Evolutionary conservation across 2,797 vertebrate species (phyloP).

Genomic region (Diplodus puntazzo): DNA sequence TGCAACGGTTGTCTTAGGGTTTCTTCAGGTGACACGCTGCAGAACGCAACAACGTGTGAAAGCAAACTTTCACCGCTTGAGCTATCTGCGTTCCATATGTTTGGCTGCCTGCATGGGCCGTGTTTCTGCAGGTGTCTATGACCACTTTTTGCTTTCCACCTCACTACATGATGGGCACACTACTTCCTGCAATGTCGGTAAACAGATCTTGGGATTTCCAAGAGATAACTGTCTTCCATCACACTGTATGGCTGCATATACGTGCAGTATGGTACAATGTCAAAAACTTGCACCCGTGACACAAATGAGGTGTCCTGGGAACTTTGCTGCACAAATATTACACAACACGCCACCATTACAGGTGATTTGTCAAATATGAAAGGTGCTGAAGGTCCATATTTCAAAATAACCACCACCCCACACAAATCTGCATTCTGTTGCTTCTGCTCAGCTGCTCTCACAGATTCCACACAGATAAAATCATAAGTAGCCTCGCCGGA

Average conservation of each 20-base stretch:
- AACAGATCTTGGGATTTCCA: too few relatives aligned
- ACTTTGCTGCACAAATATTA: background rate
- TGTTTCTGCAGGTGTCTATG: too few relatives aligned
- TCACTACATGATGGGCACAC: too few relatives aligned
- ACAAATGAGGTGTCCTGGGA: background rate
- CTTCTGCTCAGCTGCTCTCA: background rate
- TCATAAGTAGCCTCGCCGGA: background rate
- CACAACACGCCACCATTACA: background rate
- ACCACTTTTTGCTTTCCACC: too few relatives aligned
- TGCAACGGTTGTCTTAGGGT: too few relatives aligned
- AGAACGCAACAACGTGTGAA: too few relatives aligned
- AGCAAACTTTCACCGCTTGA: too few relatives aligned
- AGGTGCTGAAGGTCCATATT: background rate
- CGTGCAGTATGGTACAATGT: background rate
- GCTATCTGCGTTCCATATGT: too few relatives aligned
- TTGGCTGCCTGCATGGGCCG: too few relatives aligned
- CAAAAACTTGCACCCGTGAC: background rate
- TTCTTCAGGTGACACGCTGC: too few relatives aligned
- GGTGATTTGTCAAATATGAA: background rate
- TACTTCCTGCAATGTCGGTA: too few relatives aligned
- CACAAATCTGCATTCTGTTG: background rate
- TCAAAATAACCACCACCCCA: background rate
- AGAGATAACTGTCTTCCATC: too few relatives aligned
- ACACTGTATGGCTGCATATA: background rate
- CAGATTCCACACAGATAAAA: conserved; percentile 14